Conservation (phyloP, 2,113 vertebrate species). For the Parotia lawesii region DNA sequence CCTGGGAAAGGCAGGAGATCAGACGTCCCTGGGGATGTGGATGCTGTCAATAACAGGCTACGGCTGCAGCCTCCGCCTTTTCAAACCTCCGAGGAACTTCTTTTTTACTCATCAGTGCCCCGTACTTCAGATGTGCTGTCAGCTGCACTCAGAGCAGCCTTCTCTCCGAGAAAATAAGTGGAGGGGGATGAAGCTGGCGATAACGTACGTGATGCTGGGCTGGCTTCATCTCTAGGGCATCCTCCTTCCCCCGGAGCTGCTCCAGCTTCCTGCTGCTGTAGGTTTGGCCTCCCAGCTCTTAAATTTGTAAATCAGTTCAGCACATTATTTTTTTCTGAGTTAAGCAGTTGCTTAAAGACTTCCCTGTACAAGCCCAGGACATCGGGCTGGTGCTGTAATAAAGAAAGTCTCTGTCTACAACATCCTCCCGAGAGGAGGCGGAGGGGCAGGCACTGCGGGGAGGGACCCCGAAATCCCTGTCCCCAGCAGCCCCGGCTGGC, state of each 20-base stretch:
- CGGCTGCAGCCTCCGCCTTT: background rate
- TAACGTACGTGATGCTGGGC: accelerated
- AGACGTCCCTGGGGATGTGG: accelerated
- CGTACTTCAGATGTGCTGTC: background rate
- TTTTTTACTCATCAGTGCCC: background rate
- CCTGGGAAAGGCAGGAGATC: accelerated
- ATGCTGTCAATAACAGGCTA: background rate
- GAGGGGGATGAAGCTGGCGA: background rate
- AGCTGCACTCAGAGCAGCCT: background rate
- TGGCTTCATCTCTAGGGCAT: background rate
- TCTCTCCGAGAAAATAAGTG: accelerated
- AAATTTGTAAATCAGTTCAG: background rate
- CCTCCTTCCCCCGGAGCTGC: background rate
- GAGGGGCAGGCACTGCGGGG: background rate
- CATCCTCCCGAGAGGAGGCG: background rate
- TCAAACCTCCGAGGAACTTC: background rate
- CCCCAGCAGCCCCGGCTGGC: background rate
- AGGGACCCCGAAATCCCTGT: accelerated
- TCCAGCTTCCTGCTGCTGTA: background rate
- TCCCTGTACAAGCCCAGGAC: background rate
- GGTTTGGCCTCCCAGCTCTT: background rate
- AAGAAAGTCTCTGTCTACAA: background rate
- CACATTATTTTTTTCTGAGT: background rate
- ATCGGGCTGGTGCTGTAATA: accelerated
- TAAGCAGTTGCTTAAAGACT: background rate